Evolutionary conservation across 2,888 invertebrate genomes (phyloP), one percentile per base, ranked within the genome.

Genomic region (Caenorhabditis afra): DNA sequence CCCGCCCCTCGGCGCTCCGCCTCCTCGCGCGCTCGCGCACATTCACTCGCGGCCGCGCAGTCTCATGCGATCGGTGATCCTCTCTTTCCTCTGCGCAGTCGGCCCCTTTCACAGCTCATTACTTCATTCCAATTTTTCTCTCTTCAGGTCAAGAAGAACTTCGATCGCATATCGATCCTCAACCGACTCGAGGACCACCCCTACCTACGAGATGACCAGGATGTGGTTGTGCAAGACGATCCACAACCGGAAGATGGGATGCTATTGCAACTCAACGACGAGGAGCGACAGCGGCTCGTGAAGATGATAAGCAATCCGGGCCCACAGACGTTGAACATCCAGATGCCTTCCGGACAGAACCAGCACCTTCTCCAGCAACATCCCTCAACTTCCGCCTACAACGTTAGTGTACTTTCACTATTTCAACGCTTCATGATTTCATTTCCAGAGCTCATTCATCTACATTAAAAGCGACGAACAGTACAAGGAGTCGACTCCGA

Each of bases 131-230:
- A 47, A 59, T 12, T 35, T 8, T 64, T 79, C 10, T 47, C 29
- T 29, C 4, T 29, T 3, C 29, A 79, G 79, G 79, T 79, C 8
- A 75, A 79, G 23, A 57, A 64, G 18, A 79, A 79, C 57, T 70
- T 66, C 18, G 70, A 75, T 39, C 68, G 75, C 5, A 75, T 79
- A 3, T 79, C 75, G 18, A 18, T 79, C 39, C 65, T 79, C 23
- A 62, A 39, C 20, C 65, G 79, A 1, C 75, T 79, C 39, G 79
- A 79, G 57, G 79, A 79, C 16, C 75, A 79, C 55, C 79, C 79
- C 7, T 79, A 79, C 45, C 70, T 79, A 22, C 75, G 75, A 12
- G 79, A 73, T 37, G 79, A 79, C 16, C 20, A 45, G 4, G 79
- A 75, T 35, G 58, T 29, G 29, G 29, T 79, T 7, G 41, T 35